Percentiles rank a stretch among this genome's conserved stretches.
These are phyloP conservation scores for Homarus gammarus DNA, from an alignment of 2,888 invertebrate genomes.

Conservation along the genomic window DNA sequence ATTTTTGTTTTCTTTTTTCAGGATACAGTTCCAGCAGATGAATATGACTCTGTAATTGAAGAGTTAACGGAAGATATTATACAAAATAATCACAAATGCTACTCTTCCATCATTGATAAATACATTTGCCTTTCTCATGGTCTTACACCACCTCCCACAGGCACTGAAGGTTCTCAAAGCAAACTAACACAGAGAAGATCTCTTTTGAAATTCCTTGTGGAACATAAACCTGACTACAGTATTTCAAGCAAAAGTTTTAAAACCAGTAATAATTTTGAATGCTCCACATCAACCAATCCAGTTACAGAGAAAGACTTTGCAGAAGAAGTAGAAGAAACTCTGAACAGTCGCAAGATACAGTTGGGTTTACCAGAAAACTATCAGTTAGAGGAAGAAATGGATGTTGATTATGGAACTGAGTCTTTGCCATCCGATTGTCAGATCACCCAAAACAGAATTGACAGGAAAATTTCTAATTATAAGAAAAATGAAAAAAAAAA, in stretches of 20 bases:
- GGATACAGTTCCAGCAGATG: not conserved
- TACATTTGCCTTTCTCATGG: slow-evolving; percentile 6
- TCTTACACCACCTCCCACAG: not conserved
- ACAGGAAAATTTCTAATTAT: no score
- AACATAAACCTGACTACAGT: not conserved
- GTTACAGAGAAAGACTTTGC: not conserved
- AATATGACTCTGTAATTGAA: not conserved
- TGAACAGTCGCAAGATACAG: not conserved
- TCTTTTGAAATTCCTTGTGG: not conserved
- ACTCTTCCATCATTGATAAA: not conserved
- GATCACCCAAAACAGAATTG: no score
- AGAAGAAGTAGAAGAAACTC: not conserved
- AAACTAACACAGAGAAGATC: not conserved
- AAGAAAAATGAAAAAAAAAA: not conserved
- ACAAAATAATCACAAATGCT: not conserved
- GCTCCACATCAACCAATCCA: not conserved
- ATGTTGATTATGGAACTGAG: not conserved
- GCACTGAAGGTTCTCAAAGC: not conserved
- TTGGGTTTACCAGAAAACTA: not conserved
- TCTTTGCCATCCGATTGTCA: no score
- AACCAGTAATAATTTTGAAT: not conserved
- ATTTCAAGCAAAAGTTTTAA: not conserved
- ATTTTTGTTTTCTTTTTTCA: not conserved
- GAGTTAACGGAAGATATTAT: not conserved
- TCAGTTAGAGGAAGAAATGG: not conserved